Percentiles rank a stretch among this genome's conserved stretches.
Conservation (phyloP, 2,113 vertebrate species). For the Nesospiza acunhae region DNA sequence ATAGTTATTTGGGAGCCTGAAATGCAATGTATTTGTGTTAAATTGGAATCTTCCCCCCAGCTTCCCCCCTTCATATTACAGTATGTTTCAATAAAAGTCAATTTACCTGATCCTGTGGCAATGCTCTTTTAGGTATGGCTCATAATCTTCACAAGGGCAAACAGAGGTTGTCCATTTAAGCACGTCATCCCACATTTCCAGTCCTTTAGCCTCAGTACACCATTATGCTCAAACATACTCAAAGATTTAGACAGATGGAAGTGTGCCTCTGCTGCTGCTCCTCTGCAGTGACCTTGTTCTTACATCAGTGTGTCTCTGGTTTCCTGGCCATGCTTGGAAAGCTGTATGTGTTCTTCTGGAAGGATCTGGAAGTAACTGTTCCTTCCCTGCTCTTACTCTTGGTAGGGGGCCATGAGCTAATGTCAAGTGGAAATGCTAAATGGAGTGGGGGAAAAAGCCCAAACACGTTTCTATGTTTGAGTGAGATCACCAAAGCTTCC, state of each 20-base stretch:
- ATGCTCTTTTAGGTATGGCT: conserved; percentile 14
- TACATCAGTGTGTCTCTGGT: not conserved
- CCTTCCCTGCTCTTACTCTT: not conserved
- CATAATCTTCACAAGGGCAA: conserved; percentile 50
- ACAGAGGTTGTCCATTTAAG: not conserved
- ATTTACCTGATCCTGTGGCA: conserved; percentile 44
- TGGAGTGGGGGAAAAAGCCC: not conserved
- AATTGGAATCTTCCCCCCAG: conserved; percentile 18
- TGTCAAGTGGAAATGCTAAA: not conserved
- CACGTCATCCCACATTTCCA: conserved; percentile 18
- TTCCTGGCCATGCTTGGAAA: not conserved
- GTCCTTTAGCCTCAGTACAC: not conserved
- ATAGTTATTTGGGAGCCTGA: conserved; percentile 60
- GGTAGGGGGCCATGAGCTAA: not conserved
- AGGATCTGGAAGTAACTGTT: not conserved
- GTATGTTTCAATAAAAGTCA: conserved; percentile 59
- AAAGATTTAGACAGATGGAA: conserved; percentile 7
- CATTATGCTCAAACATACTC: not conserved
- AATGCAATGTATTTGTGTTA: conserved; percentile 37
- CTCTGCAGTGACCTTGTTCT: not conserved
- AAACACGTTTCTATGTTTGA: not conserved
- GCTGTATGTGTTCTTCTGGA: not conserved
- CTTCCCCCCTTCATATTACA: not conserved
- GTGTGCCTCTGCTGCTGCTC: not conserved
- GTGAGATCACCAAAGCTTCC: not conserved